phyloP scores from a whole-genome alignment of 2,113 vertebrate species.

The Aspidoscelis tigris region DNA sequence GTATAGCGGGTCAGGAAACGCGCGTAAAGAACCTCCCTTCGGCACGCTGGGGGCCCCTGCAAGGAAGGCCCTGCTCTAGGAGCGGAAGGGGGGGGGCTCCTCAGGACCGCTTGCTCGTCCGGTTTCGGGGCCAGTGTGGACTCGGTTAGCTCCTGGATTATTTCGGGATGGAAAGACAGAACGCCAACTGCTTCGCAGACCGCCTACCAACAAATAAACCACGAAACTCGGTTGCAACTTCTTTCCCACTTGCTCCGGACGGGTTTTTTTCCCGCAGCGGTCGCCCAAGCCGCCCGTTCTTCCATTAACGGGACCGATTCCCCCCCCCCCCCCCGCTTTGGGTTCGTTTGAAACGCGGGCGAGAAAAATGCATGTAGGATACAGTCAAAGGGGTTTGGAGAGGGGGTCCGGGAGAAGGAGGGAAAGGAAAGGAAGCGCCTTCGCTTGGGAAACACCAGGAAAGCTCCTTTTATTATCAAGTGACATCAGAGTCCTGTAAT shows the following conservation, averaged over 20 bases:
- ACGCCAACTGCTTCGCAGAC: not conserved
- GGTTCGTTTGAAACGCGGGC: not conserved
- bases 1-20: no score
- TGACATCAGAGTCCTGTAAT: constrained; percentile 67
- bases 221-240: not conserved
- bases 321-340: not conserved
- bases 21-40: no score
- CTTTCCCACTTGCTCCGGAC: no score
- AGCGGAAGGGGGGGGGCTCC: no score
- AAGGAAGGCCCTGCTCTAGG: no score
- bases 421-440: no score
- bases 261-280: not conserved
- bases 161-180: constrained; percentile 41
- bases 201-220: not conserved
- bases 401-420: not conserved
- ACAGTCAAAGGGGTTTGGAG: not conserved
- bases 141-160: not conserved
- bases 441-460: not conserved
- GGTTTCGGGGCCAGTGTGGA: no score
- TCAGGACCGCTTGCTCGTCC: no score
- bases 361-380: not conserved
- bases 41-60: no score
- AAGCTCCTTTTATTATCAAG: constrained; percentile 1
- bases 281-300: not conserved
- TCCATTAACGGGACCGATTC: not conserved